These are phyloP conservation scores for Premnoplex brunnescens DNA, from an alignment of 2,797 vertebrate species.

Conservation along the genomic window DNA sequence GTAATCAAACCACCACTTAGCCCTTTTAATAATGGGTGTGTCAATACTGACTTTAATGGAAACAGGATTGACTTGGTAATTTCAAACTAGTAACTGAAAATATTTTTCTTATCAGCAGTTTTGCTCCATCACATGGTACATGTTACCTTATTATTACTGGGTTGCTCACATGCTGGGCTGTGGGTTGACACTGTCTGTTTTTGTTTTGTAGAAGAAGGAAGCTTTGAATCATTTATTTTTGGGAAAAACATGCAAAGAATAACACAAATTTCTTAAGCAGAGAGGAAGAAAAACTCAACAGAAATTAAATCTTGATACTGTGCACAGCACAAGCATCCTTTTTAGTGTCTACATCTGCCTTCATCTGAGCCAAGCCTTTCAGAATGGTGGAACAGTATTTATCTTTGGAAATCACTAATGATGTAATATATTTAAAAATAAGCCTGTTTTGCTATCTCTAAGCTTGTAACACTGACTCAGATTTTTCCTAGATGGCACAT, in stretches of 20 bases:
- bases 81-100: slow-evolving; percentile 33
- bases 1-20: slow-evolving; percentile 25
- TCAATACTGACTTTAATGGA: slow-evolving; percentile 19
- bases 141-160: slow-evolving; percentile 31
- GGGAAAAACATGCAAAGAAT: neutral
- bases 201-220: slow-evolving; percentile 46
- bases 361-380: neutral
- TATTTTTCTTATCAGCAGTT: slow-evolving; percentile 62
- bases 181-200: slow-evolving; percentile 29
- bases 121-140: neutral
- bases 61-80: slow-evolving; percentile 16
- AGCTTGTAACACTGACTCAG: neutral
- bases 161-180: slow-evolving; percentile 38
- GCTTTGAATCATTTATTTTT: slow-evolving; percentile 22
- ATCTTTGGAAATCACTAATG: neutral
- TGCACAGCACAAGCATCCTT: neutral
- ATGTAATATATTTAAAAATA: neutral
- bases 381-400: neutral
- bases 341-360: neutral
- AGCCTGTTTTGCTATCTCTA: neutral
- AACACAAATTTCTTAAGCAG: slow-evolving; percentile 1
- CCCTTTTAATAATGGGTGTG: slow-evolving; percentile 28
- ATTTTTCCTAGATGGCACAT: neutral
- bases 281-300: neutral
- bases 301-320: neutral